A percentile compares a stretch with the other conserved stretches of the same genome.
Conservation (phyloP, 2,113 vertebrate species). For the Aramus guarauna region DNA sequence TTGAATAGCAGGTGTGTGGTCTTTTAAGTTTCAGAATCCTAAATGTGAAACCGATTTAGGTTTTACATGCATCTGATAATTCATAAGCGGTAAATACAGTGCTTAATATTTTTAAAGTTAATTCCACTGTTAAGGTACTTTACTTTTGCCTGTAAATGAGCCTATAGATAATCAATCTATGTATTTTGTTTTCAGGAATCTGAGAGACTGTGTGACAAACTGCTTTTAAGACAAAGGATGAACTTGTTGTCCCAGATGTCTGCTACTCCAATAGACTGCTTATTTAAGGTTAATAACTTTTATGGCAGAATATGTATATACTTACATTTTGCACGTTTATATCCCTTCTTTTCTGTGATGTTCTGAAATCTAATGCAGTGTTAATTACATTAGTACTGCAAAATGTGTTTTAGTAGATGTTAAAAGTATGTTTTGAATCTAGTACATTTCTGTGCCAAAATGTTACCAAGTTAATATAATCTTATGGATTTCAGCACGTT, state of each 20-base stretch:
- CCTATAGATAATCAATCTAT: not conserved
- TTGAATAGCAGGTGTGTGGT: not conserved
- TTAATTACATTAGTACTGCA: not conserved
- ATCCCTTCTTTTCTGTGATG: not conserved
- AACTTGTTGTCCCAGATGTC: constrained; percentile 86
- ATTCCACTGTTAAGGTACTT: not conserved
- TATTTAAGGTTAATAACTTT: constrained; percentile 85
- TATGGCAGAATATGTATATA: not conserved
- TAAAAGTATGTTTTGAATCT: not conserved
- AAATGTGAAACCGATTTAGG: not conserved
- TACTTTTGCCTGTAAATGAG: not conserved
- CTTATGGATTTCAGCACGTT: accelerated
- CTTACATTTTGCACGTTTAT: not conserved
- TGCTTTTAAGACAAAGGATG: constrained; percentile 87
- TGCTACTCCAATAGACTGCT: constrained; percentile 82
- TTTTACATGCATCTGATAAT: not conserved
- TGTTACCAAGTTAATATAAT: not conserved
- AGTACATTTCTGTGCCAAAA: not conserved
- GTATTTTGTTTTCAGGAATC: constrained; percentile 74
- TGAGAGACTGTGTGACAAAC: constrained; percentile 79
- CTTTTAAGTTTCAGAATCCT: not conserved
- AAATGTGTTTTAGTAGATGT: not conserved
- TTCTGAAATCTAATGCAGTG: not conserved
- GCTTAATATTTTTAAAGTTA: not conserved
- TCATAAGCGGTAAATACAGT: not conserved